Evolutionary conservation across 2,888 invertebrate species (phyloP), one percentile per base, ranked within the genome.

Genomic region (Spodoptera picta): DNA sequence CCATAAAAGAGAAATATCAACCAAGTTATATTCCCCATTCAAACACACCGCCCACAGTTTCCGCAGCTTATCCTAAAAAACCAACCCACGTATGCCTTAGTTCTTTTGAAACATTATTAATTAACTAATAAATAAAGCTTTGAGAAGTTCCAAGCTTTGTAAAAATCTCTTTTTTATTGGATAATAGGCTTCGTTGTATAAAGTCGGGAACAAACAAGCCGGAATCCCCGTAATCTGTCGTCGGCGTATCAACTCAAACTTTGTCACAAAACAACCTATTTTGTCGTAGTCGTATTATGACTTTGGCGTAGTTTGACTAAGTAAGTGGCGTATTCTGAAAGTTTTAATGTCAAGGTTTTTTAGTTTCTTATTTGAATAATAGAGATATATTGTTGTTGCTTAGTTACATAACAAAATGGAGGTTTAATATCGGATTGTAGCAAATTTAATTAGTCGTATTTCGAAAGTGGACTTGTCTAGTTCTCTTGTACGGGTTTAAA

Each of bases 141-240:
- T 3, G 59, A 7, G 68, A 71, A 77, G 60, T 74, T 61, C 12
- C 27, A 66, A 64, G 56, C 52, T 44, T 24, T 62, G n/a, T 59
- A 61, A n/a, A 60, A 64, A 58, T 58, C 57, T 45, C 54, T 45
- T 55, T 46, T 63, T 73, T 78, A 78, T 77, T 73, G 78, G 77
- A 75, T 70, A 69, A 75, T 58, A 59, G 43, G 3, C 60, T 62
- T 31, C 44, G 24, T 7, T 10, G 45, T 31, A 41, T 23, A 57
- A 73, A 76, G 62, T 65, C n/a, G 49, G 0, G 24, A 24, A 55
- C 68, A 78, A 78, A 78, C 78, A 70, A 47, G 51, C 55, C 42
- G 12, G 49, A 63, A 57, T 67, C 64, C 46, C 19, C 0, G 7
- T 78, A 78, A 78, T 71, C 76, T 53, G 49, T 54, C 52, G n/a